Conservation (phyloP, 2,113 vertebrate genomes). For the Bos javanicus region DNA sequence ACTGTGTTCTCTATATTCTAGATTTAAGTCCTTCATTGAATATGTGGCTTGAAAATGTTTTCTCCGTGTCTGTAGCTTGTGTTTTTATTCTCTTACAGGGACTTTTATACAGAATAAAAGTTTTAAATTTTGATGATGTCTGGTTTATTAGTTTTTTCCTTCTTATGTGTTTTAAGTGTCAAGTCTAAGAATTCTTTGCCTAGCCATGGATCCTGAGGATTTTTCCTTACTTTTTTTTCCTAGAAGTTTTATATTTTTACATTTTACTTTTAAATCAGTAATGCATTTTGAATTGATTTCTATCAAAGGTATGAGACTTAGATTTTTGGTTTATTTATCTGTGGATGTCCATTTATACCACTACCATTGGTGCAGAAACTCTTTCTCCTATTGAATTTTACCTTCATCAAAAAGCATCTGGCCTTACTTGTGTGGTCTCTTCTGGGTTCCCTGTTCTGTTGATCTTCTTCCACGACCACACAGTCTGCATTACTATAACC, state of each 20-base stretch:
- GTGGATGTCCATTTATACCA: neutral
- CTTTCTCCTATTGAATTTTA: neutral
- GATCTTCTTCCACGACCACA: neutral
- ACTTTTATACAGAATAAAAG: neutral
- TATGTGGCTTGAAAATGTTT: neutral
- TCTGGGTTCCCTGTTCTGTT: neutral
- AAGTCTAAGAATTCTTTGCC: neutral
- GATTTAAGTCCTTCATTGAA: neutral
- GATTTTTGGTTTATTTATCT: neutral
- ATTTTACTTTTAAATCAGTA: conserved; percentile 17
- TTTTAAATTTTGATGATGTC: neutral
- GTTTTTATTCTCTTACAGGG: neutral
- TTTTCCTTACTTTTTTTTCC: neutral
- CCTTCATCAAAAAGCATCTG: neutral
- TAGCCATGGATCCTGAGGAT: neutral
- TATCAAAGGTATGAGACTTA: neutral
- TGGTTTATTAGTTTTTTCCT: neutral
- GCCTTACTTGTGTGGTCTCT: neutral
- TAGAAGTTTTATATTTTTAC: neutral
- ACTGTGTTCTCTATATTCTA: neutral
- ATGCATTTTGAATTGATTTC: conserved; percentile 4
- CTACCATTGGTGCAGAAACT: neutral
- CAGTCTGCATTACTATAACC: neutral
- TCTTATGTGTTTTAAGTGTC: neutral
- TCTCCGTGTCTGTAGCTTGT: neutral